phyloP scores from a whole-genome alignment of 2,797 vertebrate species.

The Rhinogobio ventralis region DNA sequence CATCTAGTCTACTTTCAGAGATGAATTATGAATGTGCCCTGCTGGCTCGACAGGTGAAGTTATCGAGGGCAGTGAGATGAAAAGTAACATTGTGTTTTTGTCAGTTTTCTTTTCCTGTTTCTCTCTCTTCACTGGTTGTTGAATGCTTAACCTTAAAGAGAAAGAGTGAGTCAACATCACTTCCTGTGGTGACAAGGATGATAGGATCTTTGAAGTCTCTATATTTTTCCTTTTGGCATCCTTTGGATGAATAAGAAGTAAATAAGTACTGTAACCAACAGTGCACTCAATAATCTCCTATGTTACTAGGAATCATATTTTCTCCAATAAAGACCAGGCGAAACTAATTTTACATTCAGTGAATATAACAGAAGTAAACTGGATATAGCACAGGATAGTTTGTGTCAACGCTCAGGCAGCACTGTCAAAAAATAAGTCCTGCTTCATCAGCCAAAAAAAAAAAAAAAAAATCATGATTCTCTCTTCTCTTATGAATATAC shows the following conservation, averaged over 20 bases:
- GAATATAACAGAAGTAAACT: neutral
- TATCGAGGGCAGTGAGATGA: slow-evolving; percentile 22
- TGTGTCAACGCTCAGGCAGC: neutral
- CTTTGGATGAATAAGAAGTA: neutral
- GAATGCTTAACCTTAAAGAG: slow-evolving; percentile 15
- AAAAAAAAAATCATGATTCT: neutral
- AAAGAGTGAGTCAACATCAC: slow-evolving; percentile 32
- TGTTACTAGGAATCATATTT: neutral
- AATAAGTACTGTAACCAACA: neutral
- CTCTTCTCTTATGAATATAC: too few species aligned
- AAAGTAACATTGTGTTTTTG: neutral
- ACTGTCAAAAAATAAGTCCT: neutral
- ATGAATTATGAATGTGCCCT: slow-evolving; percentile 51
- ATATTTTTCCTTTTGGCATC: neutral
- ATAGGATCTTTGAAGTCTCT: neutral
- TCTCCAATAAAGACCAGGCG: neutral
- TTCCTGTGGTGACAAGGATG: slow-evolving; percentile 32
- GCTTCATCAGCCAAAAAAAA: too few species aligned
- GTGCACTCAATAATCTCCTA: neutral
- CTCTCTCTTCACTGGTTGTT: neutral
- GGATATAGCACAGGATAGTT: neutral
- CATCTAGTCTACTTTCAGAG: slow-evolving; percentile 34
- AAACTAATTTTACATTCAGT: neutral
- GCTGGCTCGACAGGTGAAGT: slow-evolving; percentile 15
- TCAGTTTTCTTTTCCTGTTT: neutral